These are phyloP conservation scores for Eulemur albifrons DNA, from an alignment of 2,797 vertebrate species.

Conservation along the genomic window DNA sequence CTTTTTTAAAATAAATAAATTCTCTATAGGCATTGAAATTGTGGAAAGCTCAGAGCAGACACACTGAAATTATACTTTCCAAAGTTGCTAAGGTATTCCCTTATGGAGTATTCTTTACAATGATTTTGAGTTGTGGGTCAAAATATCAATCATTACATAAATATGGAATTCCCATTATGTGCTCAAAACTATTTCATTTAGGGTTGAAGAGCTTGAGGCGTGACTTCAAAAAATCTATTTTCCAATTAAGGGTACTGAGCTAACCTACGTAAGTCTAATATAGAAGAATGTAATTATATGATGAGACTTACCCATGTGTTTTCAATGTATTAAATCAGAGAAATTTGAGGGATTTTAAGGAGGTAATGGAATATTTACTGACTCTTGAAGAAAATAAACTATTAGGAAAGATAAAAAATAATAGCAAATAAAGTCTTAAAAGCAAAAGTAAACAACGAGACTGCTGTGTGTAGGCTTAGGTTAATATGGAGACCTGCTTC, in stretches of 20 bases:
- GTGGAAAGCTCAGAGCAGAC: not conserved
- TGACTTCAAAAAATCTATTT: not conserved
- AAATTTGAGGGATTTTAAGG: not conserved
- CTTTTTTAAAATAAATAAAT: conserved; percentile 23
- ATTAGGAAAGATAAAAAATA: not conserved
- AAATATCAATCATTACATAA: conserved; percentile 32
- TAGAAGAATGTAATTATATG: not conserved
- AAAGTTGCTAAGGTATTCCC: not conserved
- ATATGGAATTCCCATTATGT: not conserved
- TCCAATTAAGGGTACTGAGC: not conserved
- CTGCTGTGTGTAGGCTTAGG: not conserved
- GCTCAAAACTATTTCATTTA: not conserved
- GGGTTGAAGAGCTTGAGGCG: not conserved
- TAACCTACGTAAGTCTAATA: not conserved
- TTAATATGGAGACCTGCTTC: not conserved
- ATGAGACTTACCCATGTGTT: not conserved
- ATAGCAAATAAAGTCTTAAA: not conserved
- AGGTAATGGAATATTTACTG: not conserved
- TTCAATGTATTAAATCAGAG: not conserved
- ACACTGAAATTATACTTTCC: not conserved
- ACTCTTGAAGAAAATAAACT: not conserved
- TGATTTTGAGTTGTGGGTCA: conserved; percentile 14
- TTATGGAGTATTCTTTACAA: not conserved
- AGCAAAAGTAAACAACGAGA: not conserved
- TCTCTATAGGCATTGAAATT: not conserved